A percentile compares a stretch with the other conserved stretches of the same genome.
Evolutionary conservation across 2,888 invertebrate genomes (phyloP).

Genomic region (Subacronicta megacephala): DNA sequence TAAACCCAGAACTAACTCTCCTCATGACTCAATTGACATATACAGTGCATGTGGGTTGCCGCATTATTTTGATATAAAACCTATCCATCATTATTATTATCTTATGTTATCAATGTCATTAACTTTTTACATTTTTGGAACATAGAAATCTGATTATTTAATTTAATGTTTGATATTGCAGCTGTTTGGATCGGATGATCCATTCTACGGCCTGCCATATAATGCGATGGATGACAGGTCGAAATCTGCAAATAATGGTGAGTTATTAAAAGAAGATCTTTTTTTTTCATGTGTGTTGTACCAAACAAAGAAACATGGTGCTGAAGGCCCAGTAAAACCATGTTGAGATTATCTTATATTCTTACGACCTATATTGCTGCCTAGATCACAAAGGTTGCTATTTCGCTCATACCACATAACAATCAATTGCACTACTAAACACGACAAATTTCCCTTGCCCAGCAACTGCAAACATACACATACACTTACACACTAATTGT

Average conservation of each 20-base stretch:
- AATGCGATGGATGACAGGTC: constrained; percentile 77
- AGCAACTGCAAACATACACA: constrained; percentile 21
- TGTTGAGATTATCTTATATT: constrained; percentile 14
- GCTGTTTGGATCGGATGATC: constrained; percentile 86
- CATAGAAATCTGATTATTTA: constrained; percentile 7
- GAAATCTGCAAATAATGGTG: constrained; percentile 78
- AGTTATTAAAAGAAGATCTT: constrained; percentile 54
- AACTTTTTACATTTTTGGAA: constrained; percentile 10
- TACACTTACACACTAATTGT: constrained; percentile 33
- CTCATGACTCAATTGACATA: constrained; percentile 7
- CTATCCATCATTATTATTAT: constrained; percentile 45
- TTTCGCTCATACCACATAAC: constrained; percentile 30
- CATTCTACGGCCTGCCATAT: constrained; percentile 86
- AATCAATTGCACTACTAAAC: constrained; percentile 32
- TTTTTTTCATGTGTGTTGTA: constrained; percentile 5
- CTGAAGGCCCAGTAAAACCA: constrained; percentile 18
- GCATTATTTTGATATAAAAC: constrained; percentile 26
- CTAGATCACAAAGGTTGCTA: constrained; percentile 36
- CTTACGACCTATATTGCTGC: constrained; percentile 15
- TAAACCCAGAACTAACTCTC: constrained; percentile 13
- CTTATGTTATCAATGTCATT: constrained; percentile 44
- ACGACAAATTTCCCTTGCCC: constrained; percentile 17
- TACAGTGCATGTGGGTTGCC: constrained; percentile 7
- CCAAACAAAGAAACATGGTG: constrained; percentile 10
- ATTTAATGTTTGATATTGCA: constrained; percentile 64